phyloP scores from a whole-genome alignment of 2,888 invertebrate genomes.

The Drosophila pseudotalamancana region DNA sequence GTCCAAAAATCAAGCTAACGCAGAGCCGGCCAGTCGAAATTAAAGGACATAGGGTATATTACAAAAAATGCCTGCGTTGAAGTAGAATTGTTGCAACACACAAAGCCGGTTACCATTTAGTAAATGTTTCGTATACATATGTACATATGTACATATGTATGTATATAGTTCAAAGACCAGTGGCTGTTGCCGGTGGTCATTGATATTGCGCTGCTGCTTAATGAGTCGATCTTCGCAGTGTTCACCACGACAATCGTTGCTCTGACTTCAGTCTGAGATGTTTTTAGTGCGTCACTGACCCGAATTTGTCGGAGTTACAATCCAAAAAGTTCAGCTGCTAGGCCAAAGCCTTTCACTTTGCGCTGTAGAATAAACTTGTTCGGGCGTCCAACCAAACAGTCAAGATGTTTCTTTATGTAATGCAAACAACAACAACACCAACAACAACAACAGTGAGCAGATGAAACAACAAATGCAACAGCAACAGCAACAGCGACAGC shows the following conservation, averaged over 20 bases:
- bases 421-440: conserved; percentile 32
- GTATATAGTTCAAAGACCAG: not conserved
- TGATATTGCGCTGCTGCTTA: conserved; percentile 1
- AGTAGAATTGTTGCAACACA: too few relatives aligned
- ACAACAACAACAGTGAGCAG: conserved; percentile 3
- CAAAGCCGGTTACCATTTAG: too few relatives aligned
- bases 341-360: conserved; percentile 71
- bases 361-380: conserved; percentile 73
- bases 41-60: too few relatives aligned
- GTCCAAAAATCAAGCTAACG: too few relatives aligned
- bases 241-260: conserved; percentile 22
- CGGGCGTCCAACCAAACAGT: conserved; percentile 46
- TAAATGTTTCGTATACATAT: not conserved
- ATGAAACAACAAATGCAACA: conserved; percentile 13
- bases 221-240: conserved; percentile 16
- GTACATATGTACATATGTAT: not conserved
- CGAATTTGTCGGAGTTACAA: conserved; percentile 48
- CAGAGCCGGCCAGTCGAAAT: too few relatives aligned
- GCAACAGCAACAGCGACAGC: conserved; percentile 22
- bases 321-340: conserved; percentile 24
- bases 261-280: conserved; percentile 16
- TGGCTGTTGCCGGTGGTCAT: not conserved
- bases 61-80: too few relatives aligned
- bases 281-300: conserved; percentile 78
- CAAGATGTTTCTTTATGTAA: conserved; percentile 75